Conservation (phyloP, 1,140 invertebrate species). For the Drosophila nikananu region DNA sequence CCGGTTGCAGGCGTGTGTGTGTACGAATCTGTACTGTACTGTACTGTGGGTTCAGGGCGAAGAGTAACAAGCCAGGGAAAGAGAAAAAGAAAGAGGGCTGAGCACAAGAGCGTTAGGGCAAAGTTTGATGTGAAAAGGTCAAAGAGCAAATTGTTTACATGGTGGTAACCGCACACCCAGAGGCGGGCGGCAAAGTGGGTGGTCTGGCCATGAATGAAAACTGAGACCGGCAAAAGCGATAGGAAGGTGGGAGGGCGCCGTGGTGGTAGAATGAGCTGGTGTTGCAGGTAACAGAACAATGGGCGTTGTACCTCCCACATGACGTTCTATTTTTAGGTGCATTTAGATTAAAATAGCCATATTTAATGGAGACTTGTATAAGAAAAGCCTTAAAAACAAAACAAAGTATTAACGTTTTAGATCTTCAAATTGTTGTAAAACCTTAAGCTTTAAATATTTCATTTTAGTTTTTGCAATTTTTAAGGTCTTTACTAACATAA, state of each 20-base stretch:
- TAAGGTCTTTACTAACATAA: background rate
- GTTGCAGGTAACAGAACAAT: constrained; percentile 10
- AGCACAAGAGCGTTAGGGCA: constrained; percentile 3
- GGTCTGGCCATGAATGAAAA: constrained; percentile 77
- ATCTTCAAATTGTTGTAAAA: background rate
- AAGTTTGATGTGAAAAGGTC: constrained; percentile 56
- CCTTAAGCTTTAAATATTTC: background rate
- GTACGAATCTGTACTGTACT: constrained; percentile 47
- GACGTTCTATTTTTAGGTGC: constrained; percentile 2
- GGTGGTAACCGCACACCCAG: constrained; percentile 2
- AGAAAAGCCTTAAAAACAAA: background rate
- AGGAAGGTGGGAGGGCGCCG: too few relatives aligned
- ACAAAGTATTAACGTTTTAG: background rate
- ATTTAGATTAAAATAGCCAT: background rate
- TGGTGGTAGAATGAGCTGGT: background rate
- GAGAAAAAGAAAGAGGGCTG: constrained; percentile 14
- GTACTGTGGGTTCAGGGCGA: constrained; percentile 37
- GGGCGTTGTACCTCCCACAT: background rate
- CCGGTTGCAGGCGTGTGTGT: constrained; percentile 16
- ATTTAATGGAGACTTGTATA: background rate
- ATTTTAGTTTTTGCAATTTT: background rate
- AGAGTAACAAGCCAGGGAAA: constrained; percentile 19
- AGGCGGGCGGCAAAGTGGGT: constrained; percentile 5
- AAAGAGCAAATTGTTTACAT: constrained; percentile 79
- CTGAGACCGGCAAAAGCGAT: constrained; percentile 54